Base-by-base conservation (phyloP, 1,140 invertebrate species). In the Chironomus striatipennis region DNA sequence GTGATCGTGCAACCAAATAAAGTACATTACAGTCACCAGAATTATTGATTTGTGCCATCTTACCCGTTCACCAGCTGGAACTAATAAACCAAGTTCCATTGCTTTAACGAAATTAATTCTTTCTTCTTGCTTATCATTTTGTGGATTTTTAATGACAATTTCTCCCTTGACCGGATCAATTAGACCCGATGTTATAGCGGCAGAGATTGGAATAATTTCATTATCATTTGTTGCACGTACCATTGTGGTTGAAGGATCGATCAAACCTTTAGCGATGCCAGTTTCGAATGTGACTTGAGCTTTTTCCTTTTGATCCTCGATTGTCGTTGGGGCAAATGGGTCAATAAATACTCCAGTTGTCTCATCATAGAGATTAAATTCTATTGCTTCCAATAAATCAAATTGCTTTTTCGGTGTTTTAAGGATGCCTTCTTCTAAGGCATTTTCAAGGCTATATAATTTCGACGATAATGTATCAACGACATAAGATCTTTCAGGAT, bases 51-150 rank as follows among this genome's bases (percentile, higher is more conserved):
- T 57, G 47, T 67, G 5, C 65, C 65, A 74, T 75, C 93, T 95
- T 89, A 96, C 94, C 93, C 93, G 89, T 81, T 93, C 91, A 88
- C 94, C 91, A 81, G 93, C 93, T 81, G 94, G 88, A 84, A 96
- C 87, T 77, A 96, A 88, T 83, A 91, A 90, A 79, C 94, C 93
- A 82, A 90, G 89, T 80, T 95, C 91, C 80, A 90, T 87, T 78
- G 96, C 96, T 86, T 95, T 94, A 76, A 91, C 84, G 80, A 97
- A 89, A 85, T 94, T 91, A 78, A 95, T 86, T 80, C 86, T 86
- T 78, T 86, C 86, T 77, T 85, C 85, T 76, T 85, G 24, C 5
- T 34, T 85, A 79, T 90, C 86, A 73, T 86, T 82, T 79, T 70
- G 17, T 5, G 65, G 65, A 78, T 87, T 86, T 75, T 86, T 86